Base-by-base conservation (phyloP, 2,888 invertebrate genomes). In the Actias luna region DNA sequence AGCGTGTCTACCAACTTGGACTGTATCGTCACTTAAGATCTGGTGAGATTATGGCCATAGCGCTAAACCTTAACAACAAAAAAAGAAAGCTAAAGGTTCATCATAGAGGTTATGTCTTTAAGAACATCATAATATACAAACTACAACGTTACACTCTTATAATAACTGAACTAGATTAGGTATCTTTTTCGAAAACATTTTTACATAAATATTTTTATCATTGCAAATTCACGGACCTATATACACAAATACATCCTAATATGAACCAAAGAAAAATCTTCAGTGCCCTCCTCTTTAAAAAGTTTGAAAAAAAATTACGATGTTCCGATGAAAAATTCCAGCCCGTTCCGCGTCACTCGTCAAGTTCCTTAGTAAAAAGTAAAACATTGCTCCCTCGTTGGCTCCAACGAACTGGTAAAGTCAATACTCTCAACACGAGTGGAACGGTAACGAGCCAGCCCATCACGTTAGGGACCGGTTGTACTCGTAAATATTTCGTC, bases 391-490 rank as follows among this genome's bases (percentile, higher is more conserved):
- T 74, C 71, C 73, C 65, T 61, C 58, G 74, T 78, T 73, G 80
- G 76, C 79, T 79, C 76, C 87, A 87, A 87, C 87, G 87, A 88
- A 87, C 87, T 84, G 85, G 78, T 71, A 85, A 87, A 83, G 85
- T 85, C 85, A 88, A 88, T 85, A 88, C 78, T 79, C 80, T 82
- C 79, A 72, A 73, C 76, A 76, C 77, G 73, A 78, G 71, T 74
- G 80, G 73, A 76, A 70, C 74, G 75, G 79, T 87, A 87, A 88
- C 88, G 87, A 87, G 84, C 77, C 71, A 87, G 84, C 77, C 71
- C 78, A 78, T 83, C 83, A 78, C 78, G 76, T 71, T 55, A 69
- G 75, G 71, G 74, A 77, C 74, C 77, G 77, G 77, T 72, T 69
- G 82, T n/a, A n/a, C n/a, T n/a, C n/a, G n/a, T 79, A 87, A 88